Conservation (phyloP, 1,140 invertebrate genomes). For the Drosophila kepulauana region DNA sequence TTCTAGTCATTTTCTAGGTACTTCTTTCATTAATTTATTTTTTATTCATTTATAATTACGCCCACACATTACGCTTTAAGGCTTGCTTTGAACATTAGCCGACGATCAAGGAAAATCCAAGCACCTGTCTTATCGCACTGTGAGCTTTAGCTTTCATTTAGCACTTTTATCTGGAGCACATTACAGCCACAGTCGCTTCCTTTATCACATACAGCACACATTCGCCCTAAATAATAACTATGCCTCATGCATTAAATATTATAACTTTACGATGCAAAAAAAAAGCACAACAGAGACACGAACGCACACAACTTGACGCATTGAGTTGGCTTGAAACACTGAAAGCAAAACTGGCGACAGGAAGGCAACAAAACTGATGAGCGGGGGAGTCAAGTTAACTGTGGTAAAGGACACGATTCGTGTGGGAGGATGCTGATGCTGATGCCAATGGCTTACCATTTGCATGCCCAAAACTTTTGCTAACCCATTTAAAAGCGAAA, state of each 20-base stretch:
- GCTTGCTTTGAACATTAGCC: neutral
- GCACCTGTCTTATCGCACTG: neutral
- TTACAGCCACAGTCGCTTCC: slow-evolving; percentile 18
- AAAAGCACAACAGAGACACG: neutral
- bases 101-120: neutral
- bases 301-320: slow-evolving; percentile 50
- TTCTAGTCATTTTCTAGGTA: too few species aligned
- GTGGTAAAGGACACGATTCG: slow-evolving; percentile 28
- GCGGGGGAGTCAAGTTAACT: slow-evolving; percentile 24
- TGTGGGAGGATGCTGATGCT: neutral
- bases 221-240: slow-evolving; percentile 23
- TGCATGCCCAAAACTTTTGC: slow-evolving; percentile 40
- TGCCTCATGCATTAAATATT: slow-evolving; percentile 37
- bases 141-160: slow-evolving; percentile 8
- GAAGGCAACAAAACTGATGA: slow-evolving; percentile 59
- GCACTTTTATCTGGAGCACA: slow-evolving; percentile 17
- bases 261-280: slow-evolving; percentile 7
- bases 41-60: neutral
- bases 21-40: neutral
- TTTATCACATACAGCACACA: slow-evolving; percentile 18
- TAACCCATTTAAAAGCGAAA: slow-evolving; percentile 32
- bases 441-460: slow-evolving; percentile 43
- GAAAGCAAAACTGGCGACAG: slow-evolving; percentile 31
- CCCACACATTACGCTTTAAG: slow-evolving; percentile 4
- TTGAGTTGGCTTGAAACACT: slow-evolving; percentile 53